Evolutionary conservation across 2,797 vertebrate species (phyloP), one percentile per base, ranked within the genome.

Genomic region (Amniataba percoides): DNA sequence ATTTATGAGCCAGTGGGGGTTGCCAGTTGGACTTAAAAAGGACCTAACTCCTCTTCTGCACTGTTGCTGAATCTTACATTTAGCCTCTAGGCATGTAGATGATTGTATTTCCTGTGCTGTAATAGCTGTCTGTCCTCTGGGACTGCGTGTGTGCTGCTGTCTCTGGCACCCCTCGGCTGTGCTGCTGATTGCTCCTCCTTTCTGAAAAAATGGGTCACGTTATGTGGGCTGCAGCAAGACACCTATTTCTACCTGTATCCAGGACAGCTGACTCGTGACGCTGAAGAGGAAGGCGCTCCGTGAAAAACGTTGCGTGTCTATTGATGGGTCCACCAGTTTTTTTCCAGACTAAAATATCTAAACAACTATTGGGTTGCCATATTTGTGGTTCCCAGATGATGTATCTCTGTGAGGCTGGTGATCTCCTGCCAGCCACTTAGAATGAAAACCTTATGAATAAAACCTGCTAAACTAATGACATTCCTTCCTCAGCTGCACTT

Each of bases 41-140:
- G 77, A 80, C 81, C 77, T 67, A 75, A 74, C 81, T 90, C 82
- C 76, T 84, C 85, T 63, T 72, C 61, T 75, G 76, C 78, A 34
- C 81, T 78, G 86, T 84, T 81, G 77, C 86, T 76, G 81, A 86
- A 58, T 88, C 87, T 82, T 90, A 92, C 92, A 87, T 92, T 89
- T 88, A 89, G 91, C 92, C 90, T 70, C 42, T 34, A 66, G 91
- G 91, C 88, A 81, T 8, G 46, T 71, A 81, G 91, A 93, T 93
- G 89, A 95, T 92, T 93, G 92, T 93, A 78, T 93, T 95, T 94
- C 92, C 89, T 91, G 73, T 83, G 85, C 88, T 83, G 85, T 93
- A 94, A 92, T 92, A 89, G 88, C 89, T 74, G 81, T 84, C 52
- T 65, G 83, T 91, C 93, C 92, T 87, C 68, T 81, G 91, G 93